These are phyloP conservation scores for Platycheirus rosarum DNA, from an alignment of 2,888 invertebrate species.

Conservation along the genomic window DNA sequence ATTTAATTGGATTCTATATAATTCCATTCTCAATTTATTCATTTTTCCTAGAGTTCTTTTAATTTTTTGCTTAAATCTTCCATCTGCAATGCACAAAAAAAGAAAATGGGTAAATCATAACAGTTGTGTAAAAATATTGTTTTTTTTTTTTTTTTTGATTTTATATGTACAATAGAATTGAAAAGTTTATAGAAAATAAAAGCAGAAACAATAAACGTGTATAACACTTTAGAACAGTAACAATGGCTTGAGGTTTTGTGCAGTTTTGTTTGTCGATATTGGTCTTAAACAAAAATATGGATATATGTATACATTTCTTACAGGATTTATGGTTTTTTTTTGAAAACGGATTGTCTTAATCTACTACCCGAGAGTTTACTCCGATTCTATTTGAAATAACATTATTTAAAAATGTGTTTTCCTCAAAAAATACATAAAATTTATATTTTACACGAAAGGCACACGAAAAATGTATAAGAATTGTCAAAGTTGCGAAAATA, in stretches of 20 bases:
- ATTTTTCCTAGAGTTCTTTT: constrained; percentile 77
- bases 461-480: too few species aligned
- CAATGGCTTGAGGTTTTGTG: constrained; percentile 42
- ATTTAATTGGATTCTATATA: constrained; percentile 80
- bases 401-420: too few species aligned
- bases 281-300: too few species aligned
- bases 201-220: neutral
- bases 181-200: constrained; percentile 11
- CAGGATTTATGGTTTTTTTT: too few species aligned
- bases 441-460: too few species aligned
- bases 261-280: constrained; percentile 5
- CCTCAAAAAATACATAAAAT: too few species aligned
- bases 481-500: too few species aligned
- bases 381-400: too few species aligned
- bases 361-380: too few species aligned
- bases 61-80: constrained; percentile 78
- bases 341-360: too few species aligned
- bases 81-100: constrained; percentile 79
- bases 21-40: constrained; percentile 80
- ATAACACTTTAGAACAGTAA: constrained; percentile 33
- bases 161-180: constrained; percentile 20
- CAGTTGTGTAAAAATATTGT: constrained; percentile 46
- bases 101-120: constrained; percentile 73
- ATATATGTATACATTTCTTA: too few species aligned
- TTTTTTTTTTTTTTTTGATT: constrained; percentile 9